Evolutionary conservation across 1,140 invertebrate genomes (phyloP), one percentile per base, ranked within the genome.

Genomic region (Temnothorax curvispinosus): DNA sequence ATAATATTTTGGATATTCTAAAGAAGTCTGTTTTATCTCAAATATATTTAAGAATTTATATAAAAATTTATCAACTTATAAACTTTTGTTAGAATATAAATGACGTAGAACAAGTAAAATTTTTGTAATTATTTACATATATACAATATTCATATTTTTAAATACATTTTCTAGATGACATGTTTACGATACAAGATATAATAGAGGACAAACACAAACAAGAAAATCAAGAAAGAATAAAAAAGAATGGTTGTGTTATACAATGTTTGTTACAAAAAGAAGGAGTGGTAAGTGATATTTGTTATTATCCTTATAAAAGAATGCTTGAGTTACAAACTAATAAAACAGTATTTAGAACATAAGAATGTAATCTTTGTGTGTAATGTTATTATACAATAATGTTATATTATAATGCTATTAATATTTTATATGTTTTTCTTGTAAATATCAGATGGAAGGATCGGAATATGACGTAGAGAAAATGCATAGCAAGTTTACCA

Each of bases 381-480:
- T 1, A 27, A 27, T 27, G 27, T 27, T 27, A 27, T 27, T 27
- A 27, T 27, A 27, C 27, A 27, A 27, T 27, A 27, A 27, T 27
- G 27, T 27, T 27, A 27, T 27, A 27, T 27, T 27, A 27, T 9
- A 27, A 75, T 9, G 44, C 8, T 11, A 21, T 38, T 15, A 6
- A 54, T 75, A 15, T 38, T 32, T 44, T 27, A 44, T n/a, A 5
- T 18, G 8, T 0, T 18, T 6, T 27, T 21, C 8, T 44, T 62
- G 18, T 38, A 3, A 74, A 74, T 38, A 1, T 60, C 58, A 77
- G 74, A 77, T 77, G 41, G 21, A 44, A 60, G 21, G 35, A 62
- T 44, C 41, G 15, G 74, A 77, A 47, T 60, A 56, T 9, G 54
- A 38, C 9, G 5, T 56, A 74, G 50, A 74, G 2, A 35, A 56